Evolutionary conservation across 2,797 vertebrate genomes (phyloP).

Genomic region (Meda fulgida): DNA sequence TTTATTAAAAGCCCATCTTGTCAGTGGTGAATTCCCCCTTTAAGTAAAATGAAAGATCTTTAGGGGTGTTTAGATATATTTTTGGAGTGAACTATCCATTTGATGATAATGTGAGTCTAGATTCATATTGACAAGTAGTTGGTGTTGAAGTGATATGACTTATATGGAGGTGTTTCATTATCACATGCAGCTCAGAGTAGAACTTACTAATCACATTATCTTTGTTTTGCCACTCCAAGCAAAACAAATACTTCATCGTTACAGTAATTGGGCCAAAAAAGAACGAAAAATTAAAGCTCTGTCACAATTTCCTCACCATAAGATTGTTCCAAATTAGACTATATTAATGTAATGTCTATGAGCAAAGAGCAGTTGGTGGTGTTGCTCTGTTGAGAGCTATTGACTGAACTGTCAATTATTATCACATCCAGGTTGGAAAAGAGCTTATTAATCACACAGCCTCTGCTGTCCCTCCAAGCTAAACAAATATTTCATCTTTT

Average conservation of each 20-base stretch:
- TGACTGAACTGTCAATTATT: slow-evolving; percentile 9
- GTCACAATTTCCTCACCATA: neutral
- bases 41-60: neutral
- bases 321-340: neutral
- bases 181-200: slow-evolving; percentile 18
- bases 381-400: neutral
- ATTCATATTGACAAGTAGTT: neutral
- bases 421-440: slow-evolving; percentile 21
- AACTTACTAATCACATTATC: slow-evolving; percentile 3
- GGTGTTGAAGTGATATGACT: neutral
- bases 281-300: neutral
- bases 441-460: slow-evolving; percentile 19
- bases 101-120: neutral
- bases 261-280: slow-evolving; percentile 16
- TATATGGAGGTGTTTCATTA: slow-evolving; percentile 24
- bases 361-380: neutral
- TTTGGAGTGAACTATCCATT: neutral
- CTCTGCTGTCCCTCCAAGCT: slow-evolving; percentile 22
- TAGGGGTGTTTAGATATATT: neutral
- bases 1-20: neutral
- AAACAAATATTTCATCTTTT: slow-evolving; percentile 33
- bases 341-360: neutral
- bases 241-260: slow-evolving; percentile 40
- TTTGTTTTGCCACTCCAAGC: slow-evolving; percentile 25
- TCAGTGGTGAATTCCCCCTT: neutral